Evolutionary conservation across 2,113 vertebrate genomes (phyloP).

Genomic region (Madoqua kirkii): DNA sequence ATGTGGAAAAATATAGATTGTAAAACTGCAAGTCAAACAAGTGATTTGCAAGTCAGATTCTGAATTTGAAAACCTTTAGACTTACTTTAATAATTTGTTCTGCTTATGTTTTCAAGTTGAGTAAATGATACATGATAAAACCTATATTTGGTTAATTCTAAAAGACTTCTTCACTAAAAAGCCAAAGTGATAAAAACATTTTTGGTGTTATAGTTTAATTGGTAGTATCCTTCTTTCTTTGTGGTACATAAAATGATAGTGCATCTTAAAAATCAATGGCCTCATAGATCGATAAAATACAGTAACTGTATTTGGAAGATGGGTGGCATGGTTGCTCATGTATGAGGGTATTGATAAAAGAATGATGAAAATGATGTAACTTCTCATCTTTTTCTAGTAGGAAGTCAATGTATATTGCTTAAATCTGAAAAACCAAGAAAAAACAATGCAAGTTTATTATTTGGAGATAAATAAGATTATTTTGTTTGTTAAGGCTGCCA

Average conservation of each 20-base stretch:
- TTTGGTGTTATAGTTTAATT: background rate
- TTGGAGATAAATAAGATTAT: background rate
- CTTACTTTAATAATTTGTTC: background rate
- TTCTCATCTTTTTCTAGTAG: background rate
- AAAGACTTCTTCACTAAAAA: background rate
- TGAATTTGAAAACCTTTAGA: background rate
- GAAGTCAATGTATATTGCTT: background rate
- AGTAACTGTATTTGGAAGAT: background rate
- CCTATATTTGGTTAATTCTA: background rate
- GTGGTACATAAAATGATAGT: background rate
- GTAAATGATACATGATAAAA: background rate
- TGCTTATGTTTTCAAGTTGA: background rate
- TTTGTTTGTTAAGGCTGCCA: background rate
- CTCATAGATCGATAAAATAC: background rate
- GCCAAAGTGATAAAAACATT: background rate
- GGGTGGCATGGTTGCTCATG: background rate
- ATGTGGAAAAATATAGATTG: background rate
- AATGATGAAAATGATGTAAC: background rate
- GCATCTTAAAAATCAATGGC: background rate
- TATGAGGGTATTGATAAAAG: background rate
- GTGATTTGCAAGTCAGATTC: background rate
- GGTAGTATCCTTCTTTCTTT: constrained; percentile 30
- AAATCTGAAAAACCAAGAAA: background rate
- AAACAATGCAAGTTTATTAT: background rate
- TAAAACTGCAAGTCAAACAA: background rate